Percentiles rank a stretch among this genome's conserved stretches.
These are phyloP conservation scores for Andricus grossulariae DNA, from an alignment of 1,140 invertebrate species.

Conservation along the genomic window DNA sequence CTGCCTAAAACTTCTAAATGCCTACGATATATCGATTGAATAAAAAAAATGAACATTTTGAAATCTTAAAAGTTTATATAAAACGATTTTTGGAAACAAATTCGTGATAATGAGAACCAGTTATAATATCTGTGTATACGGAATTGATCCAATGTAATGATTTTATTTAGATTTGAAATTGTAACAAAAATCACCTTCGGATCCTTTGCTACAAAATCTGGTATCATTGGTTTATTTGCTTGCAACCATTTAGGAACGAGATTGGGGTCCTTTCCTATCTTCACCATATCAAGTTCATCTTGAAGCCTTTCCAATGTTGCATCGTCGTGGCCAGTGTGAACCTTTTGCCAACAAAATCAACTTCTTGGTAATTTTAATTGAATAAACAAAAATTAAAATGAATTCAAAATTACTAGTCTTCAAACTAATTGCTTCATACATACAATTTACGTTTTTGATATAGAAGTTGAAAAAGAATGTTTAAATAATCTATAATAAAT, in stretches of 20 bases:
- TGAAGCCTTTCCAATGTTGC: constrained; percentile 87
- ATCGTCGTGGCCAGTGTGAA: constrained; percentile 92
- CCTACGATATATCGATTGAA: too few relatives aligned
- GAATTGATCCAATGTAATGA: neutral
- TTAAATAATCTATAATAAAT: too few relatives aligned
- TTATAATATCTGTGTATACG: too few relatives aligned
- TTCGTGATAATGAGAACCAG: too few relatives aligned
- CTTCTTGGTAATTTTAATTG: neutral
- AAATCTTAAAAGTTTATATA: too few relatives aligned
- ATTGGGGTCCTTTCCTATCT: constrained; percentile 85
- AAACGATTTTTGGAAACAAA: too few relatives aligned
- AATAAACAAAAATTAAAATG: neutral
- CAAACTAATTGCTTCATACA: too few relatives aligned
- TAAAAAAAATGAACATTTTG: too few relatives aligned
- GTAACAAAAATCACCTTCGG: constrained; percentile 79
- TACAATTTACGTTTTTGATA: too few relatives aligned
- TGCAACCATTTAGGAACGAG: constrained; percentile 88
- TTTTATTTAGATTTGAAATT: constrained; percentile 32
- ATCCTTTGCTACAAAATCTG: constrained; percentile 91
- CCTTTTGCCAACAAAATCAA: constrained; percentile 58
- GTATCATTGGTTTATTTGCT: constrained; percentile 88
- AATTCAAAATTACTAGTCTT: neutral
- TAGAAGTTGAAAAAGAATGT: too few relatives aligned
- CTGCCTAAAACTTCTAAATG: too few relatives aligned
- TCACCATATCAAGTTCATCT: constrained; percentile 83